Conservation (phyloP, 1,140 invertebrate species). For the Arion vulgaris region DNA sequence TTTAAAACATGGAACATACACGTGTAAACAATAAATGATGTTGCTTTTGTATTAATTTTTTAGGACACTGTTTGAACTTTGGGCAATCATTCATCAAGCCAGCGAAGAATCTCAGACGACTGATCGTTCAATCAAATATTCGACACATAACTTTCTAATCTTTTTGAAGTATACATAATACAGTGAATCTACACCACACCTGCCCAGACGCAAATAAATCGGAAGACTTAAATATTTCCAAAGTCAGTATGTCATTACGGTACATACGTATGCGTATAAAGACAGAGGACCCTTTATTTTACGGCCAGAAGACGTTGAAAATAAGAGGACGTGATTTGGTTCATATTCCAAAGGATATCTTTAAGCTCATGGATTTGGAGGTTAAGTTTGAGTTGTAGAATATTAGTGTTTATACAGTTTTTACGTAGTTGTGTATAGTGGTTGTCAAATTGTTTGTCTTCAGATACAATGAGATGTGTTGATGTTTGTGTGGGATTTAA, state of each 20-base stretch:
- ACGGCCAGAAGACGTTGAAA: conserved; percentile 69
- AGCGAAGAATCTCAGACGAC: background rate
- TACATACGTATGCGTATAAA: conserved; percentile 59
- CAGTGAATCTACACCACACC: background rate
- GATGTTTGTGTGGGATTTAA: too few species aligned
- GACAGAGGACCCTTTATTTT: conserved; percentile 64
- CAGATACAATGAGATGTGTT: too few species aligned
- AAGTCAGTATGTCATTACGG: conserved; percentile 22
- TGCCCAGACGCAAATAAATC: too few species aligned
- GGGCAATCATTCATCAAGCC: background rate
- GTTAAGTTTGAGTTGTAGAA: background rate
- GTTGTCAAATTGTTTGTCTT: background rate
- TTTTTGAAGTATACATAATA: background rate
- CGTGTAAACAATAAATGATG: too few species aligned
- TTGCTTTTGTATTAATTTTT: too few species aligned
- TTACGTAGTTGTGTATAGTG: background rate
- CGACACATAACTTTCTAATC: background rate
- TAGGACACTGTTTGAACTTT: too few species aligned
- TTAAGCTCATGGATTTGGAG: conserved; percentile 68
- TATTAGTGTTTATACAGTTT: background rate
- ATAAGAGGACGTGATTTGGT: conserved; percentile 56
- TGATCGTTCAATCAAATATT: background rate
- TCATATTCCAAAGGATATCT: conserved; percentile 64
- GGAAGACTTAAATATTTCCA: background rate
- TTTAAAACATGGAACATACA: too few species aligned